These are phyloP conservation scores for Megalops atlanticus DNA, from an alignment of 2,113 vertebrate genomes.

Conservation along the genomic window DNA sequence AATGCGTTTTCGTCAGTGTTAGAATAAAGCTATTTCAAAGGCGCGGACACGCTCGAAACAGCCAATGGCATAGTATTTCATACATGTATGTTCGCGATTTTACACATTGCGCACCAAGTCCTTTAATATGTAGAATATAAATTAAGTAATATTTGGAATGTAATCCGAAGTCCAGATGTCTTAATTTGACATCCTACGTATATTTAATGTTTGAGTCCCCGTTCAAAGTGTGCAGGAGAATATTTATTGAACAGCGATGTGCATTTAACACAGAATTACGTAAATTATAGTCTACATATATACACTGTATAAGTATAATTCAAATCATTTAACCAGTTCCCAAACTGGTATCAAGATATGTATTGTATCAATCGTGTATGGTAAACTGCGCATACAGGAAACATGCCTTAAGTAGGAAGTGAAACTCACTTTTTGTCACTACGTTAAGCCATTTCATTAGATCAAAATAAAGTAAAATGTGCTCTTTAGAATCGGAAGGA, in stretches of 20 bases:
- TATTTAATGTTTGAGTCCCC: not conserved
- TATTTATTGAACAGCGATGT: not conserved
- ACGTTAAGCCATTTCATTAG: not conserved
- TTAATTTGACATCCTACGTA: not conserved
- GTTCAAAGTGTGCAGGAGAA: not conserved
- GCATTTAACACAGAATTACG: not conserved
- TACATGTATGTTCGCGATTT: not conserved
- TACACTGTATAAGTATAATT: no score
- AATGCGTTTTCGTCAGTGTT: not conserved
- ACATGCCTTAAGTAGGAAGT: not conserved
- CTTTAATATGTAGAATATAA: not conserved
- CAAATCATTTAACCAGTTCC: no score
- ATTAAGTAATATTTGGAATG: no score
- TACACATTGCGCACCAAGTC: not conserved
- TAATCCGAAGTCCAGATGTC: not conserved
- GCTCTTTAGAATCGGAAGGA: not conserved
- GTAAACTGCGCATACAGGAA: not conserved
- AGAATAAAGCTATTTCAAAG: not conserved
- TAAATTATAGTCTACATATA: not conserved
- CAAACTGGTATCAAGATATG: no score
- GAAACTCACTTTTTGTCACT: slow-evolving; percentile 2
- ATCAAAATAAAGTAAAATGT: not conserved
- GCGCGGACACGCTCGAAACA: not conserved
- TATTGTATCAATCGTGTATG: no score
- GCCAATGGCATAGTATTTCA: not conserved